Base-by-base conservation (phyloP, 35 echinoderm and acorn worm genomes). In the Patiria miniata region DNA sequence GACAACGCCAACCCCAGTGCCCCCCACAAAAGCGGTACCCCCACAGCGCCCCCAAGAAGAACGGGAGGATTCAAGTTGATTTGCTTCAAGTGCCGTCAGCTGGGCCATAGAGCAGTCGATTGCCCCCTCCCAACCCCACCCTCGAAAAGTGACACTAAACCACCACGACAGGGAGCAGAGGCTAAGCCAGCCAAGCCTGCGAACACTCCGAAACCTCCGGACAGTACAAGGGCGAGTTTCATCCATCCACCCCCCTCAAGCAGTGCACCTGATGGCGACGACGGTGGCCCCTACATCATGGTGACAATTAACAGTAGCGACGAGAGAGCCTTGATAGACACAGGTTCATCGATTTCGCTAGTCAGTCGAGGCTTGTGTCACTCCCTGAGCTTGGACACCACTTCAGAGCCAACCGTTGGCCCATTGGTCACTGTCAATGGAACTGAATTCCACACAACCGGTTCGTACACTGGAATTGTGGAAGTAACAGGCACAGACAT, bases 331-430 rank as follows among this genome's bases (percentile, higher is more conserved):
- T 39, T 80, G 28, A 37, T 89, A 34, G 87, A 89, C 52, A 82
- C 87, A 61, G 87, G 87, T 21, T 79, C 79, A 42, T 39, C 87
- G 22, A 57, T 89, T 0, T 82, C 87, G 1, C 39, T 89, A 18
- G 79, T 89, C n/a, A 51, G 78, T n/a, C 38, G 58, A 51, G 79
- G 39, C 80, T 82, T 89, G 52, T 89, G 87, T 83, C 8, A 89
- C 2, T 65, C 60, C 30, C 8, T 65, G 60, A 2, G 22, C 36
- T 21, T 40, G 21, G 18, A 22, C 36, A n/a, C 36, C 7, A n/a
- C n/a, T 21, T 4, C 17, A 0, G 40, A 50, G 37, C 36, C 36
- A 8, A 40, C 19, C 8, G 8, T 32, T 6, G n/a, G 30, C 15
- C 39, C 36, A 68, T 42, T 79, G 23, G n/a, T 23, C 23, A 53